Evolutionary conservation across 2,797 vertebrate species (phyloP).

Genomic region (Hydrophis major): DNA sequence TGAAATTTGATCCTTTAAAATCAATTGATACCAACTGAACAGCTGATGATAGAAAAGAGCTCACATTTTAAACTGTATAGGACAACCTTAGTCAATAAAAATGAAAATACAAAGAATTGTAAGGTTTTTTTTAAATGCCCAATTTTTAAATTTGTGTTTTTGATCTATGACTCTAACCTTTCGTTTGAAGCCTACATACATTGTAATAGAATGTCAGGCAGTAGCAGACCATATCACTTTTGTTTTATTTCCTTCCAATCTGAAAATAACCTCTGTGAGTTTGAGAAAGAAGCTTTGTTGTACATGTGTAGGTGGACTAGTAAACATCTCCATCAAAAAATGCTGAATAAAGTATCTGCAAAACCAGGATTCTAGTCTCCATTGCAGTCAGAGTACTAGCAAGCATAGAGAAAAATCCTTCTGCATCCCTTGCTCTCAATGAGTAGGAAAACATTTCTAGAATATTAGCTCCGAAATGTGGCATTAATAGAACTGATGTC

Average conservation of each 20-base stretch:
- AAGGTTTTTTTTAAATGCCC: not conserved
- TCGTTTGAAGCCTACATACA: not conserved
- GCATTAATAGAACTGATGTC: not conserved
- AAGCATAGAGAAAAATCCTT: not conserved
- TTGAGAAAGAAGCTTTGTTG: not conserved
- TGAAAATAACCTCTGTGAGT: not conserved
- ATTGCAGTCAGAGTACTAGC: not conserved
- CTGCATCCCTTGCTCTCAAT: not conserved
- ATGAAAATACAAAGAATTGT: not conserved
- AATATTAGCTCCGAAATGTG: not conserved
- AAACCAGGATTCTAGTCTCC: not conserved
- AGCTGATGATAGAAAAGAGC: not conserved
- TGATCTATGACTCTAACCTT: not conserved
- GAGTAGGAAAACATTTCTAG: not conserved
- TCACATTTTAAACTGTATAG: not conserved
- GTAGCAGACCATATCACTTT: not conserved
- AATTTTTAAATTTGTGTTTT: not conserved
- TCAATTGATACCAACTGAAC: not conserved
- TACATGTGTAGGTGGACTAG: not conserved
- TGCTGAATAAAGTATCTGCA: not conserved
- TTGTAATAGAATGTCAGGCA: not conserved
- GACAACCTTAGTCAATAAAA: not conserved
- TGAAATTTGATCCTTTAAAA: not conserved
- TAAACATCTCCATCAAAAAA: not conserved
- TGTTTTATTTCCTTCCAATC: not conserved